These are phyloP conservation scores for Lasioglossum albipes DNA, from an alignment of 1,140 invertebrate species.

Conservation along the genomic window DNA sequence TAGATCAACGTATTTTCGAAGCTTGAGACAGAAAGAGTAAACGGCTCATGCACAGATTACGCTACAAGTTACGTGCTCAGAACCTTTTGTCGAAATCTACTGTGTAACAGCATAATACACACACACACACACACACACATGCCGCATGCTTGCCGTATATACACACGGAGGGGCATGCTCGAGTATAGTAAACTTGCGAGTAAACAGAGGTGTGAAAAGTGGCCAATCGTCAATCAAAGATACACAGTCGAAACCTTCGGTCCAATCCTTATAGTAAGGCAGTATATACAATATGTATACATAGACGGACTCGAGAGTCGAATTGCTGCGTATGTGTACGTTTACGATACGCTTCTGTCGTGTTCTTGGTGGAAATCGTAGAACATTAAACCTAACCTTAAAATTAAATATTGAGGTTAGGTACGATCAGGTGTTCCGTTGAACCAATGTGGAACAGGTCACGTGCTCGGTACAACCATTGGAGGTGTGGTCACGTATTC, in stretches of 20 bases:
- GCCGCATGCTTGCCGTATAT: slow-evolving; percentile 49
- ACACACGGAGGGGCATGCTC: slow-evolving; percentile 28
- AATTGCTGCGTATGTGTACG: slow-evolving; percentile 35
- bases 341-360: slow-evolving; percentile 47
- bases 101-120: slow-evolving; percentile 44
- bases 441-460: too few relatives aligned
- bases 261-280: slow-evolving; percentile 81
- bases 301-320: slow-evolving; percentile 52
- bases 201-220: slow-evolving; percentile 55
- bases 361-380: background rate
- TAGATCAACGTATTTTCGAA: slow-evolving; percentile 9
- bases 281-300: slow-evolving; percentile 50
- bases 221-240: slow-evolving; percentile 68
- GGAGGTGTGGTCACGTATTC: too few relatives aligned
- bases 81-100: slow-evolving; percentile 1
- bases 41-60: slow-evolving; percentile 15
- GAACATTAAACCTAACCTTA: too few relatives aligned
- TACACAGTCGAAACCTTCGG: slow-evolving; percentile 78
- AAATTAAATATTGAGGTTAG: too few relatives aligned
- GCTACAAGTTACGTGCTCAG: slow-evolving; percentile 41
- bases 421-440: too few relatives aligned
- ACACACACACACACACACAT: slow-evolving; percentile 59
- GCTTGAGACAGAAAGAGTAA: background rate
- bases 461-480: too few relatives aligned
- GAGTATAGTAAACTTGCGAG: slow-evolving; percentile 23